Conservation (phyloP, 2,888 invertebrate species). For the Plagiodera versicolora region DNA sequence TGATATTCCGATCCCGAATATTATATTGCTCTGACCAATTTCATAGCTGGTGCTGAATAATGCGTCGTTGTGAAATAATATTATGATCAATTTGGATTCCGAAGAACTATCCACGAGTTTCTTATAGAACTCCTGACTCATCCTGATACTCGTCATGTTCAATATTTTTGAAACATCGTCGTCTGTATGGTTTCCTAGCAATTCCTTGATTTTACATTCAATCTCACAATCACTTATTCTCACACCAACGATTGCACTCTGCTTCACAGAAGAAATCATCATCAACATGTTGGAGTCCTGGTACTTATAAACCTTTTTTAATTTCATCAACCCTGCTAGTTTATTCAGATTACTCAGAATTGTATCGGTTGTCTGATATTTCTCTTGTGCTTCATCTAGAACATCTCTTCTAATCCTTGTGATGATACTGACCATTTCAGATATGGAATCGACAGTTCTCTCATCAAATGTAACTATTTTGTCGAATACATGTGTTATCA, state of each 20-base stretch:
- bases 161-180: background rate
- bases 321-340: slow-evolving; percentile 3
- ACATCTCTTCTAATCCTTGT: slow-evolving; percentile 14
- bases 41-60: slow-evolving; percentile 16
- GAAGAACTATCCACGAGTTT: background rate
- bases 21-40: background rate
- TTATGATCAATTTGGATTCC: slow-evolving; percentile 17
- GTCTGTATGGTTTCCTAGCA: background rate
- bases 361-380: slow-evolving; percentile 16
- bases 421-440: slow-evolving; percentile 10
- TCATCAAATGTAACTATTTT: slow-evolving; percentile 4
- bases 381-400: slow-evolving; percentile 15
- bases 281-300: slow-evolving; percentile 9
- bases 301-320: background rate
- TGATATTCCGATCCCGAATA: background rate
- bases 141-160: background rate
- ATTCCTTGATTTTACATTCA: background rate
- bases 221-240: background rate
- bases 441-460: background rate
- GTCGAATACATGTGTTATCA: slow-evolving; percentile 8
- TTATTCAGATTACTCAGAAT: slow-evolving; percentile 16
- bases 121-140: background rate
- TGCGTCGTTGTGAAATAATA: slow-evolving; percentile 13
- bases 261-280: slow-evolving; percentile 4
- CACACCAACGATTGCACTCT: slow-evolving; percentile 4